Conservation (phyloP, 2,113 vertebrate genomes). For the Alexandromys fortis region DNA sequence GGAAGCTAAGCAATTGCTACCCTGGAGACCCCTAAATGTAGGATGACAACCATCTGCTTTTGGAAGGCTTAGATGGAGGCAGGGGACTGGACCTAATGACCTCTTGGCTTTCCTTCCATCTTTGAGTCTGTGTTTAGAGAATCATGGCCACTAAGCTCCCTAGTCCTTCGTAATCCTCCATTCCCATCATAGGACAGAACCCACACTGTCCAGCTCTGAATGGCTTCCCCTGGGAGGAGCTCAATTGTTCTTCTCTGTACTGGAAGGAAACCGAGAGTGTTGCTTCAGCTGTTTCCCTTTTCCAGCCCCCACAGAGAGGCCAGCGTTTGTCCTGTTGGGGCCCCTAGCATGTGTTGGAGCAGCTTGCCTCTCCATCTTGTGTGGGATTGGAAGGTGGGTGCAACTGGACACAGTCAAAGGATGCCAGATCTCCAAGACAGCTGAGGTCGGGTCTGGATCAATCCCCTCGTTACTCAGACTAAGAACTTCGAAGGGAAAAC, state of each 20-base stretch:
- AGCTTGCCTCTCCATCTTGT: slow-evolving; percentile 62
- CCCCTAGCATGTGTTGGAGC: slow-evolving; percentile 30
- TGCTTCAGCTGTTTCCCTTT: slow-evolving; percentile 78
- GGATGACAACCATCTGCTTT: slow-evolving; percentile 76
- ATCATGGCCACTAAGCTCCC: slow-evolving; percentile 8
- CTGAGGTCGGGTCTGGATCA: neutral
- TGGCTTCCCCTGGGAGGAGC: slow-evolving; percentile 65
- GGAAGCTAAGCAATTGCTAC: slow-evolving; percentile 51
- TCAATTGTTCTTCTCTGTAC: slow-evolving; percentile 69
- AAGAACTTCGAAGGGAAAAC: neutral
- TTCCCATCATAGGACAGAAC: slow-evolving; percentile 76
- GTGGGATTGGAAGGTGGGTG: slow-evolving; percentile 52
- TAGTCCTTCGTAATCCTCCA: slow-evolving; percentile 46
- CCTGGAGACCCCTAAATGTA: slow-evolving; percentile 69
- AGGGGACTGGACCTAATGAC: slow-evolving; percentile 68
- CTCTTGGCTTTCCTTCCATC: slow-evolving; percentile 72
- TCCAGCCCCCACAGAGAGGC: slow-evolving; percentile 71
- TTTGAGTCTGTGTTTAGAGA: slow-evolving; percentile 62
- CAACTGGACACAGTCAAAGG: neutral
- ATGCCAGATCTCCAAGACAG: neutral
- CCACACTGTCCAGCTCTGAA: slow-evolving; percentile 66
- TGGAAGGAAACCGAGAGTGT: slow-evolving; percentile 76
- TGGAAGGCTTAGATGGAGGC: slow-evolving; percentile 69
- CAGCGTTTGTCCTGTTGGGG: slow-evolving; percentile 58
- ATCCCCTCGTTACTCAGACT: neutral